Evolutionary conservation across 1,140 invertebrate genomes (phyloP).

Genomic region (Calephelis virginiensis): DNA sequence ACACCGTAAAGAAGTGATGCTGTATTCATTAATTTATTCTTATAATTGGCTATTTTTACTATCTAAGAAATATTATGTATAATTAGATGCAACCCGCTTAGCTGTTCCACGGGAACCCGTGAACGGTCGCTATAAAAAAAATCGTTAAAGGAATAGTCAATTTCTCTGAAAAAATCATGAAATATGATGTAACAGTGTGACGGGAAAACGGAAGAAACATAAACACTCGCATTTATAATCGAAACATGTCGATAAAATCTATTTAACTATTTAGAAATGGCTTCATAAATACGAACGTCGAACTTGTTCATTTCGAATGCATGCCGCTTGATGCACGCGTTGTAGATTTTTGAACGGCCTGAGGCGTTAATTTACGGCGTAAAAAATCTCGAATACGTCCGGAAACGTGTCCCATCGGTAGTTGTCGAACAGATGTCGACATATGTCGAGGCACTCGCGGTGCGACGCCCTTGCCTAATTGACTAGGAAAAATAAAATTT

Average conservation of each 20-base stretch:
- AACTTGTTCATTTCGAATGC: slow-evolving; percentile 18
- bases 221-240: neutral
- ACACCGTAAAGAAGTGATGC: too few species aligned
- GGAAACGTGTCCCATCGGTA: slow-evolving; percentile 63
- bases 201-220: too few species aligned
- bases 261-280: slow-evolving; percentile 15
- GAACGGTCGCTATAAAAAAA: too few species aligned
- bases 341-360: slow-evolving; percentile 49
- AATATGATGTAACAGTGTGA: too few species aligned
- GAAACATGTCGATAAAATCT: neutral
- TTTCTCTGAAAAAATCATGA: too few species aligned
- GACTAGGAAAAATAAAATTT: slow-evolving; percentile 65
- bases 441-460: slow-evolving; percentile 55
- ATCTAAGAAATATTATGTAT: too few species aligned
- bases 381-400: slow-evolving; percentile 64
- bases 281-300: slow-evolving; percentile 22
- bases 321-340: slow-evolving; percentile 41
- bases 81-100: too few species aligned
- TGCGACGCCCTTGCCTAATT: slow-evolving; percentile 53
- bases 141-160: too few species aligned
- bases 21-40: too few species aligned
- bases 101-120: too few species aligned
- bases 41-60: too few species aligned
- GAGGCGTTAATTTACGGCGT: slow-evolving; percentile 63
- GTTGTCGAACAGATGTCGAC: slow-evolving; percentile 70